Percentiles rank a stretch among this genome's conserved stretches.
phyloP scores from a whole-genome alignment of 2,797 vertebrate species.

The Pseudochaenichthys georgianus region DNA sequence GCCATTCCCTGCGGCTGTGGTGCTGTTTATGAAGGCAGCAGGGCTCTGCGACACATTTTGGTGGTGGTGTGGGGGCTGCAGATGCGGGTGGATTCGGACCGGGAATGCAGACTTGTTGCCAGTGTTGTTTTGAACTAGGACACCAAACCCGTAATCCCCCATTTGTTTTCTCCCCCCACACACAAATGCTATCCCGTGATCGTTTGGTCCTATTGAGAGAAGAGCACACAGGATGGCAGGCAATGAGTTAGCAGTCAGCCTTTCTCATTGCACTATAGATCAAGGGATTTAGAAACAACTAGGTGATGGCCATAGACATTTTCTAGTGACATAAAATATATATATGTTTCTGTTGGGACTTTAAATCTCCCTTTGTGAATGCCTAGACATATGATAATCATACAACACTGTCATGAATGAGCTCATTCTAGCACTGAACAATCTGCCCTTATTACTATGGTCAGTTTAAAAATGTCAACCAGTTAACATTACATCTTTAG shows the following conservation, averaged over 20 bases:
- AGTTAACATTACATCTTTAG: conserved; percentile 73
- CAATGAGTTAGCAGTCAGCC: conserved; percentile 70
- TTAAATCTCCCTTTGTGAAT: conserved; percentile 33
- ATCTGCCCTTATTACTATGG: conserved; percentile 38
- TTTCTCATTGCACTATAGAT: conserved; percentile 49
- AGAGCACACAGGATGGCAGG: conserved; percentile 75
- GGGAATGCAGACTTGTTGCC: conserved; percentile 99
- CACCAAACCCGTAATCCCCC: conserved; percentile 99
- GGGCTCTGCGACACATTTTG: conserved; percentile 97
- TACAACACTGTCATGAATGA: conserved; percentile 45
- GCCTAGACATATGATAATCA: conserved; percentile 47
- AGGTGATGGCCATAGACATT: conserved; percentile 38
- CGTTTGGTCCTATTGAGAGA: conserved; percentile 83
- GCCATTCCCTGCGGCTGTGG: conserved; percentile 96
- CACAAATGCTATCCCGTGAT: conserved; percentile 86
- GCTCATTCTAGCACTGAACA: conserved; percentile 43
- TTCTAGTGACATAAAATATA: conserved; percentile 32
- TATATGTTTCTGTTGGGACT: background rate
- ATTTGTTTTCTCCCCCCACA: conserved; percentile 93
- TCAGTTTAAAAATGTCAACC: conserved; percentile 49
- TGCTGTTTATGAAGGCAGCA: conserved; percentile 98
- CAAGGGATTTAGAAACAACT: conserved; percentile 55
- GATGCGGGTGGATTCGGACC: conserved; percentile 98
- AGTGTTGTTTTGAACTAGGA: conserved; percentile 99
- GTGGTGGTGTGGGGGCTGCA: conserved; percentile 98